Percentiles rank a stretch among this genome's conserved stretches.
phyloP scores from a whole-genome alignment of 30 jellyfish, hydroid and myxozoan genomes.

The Aurelia aurita complex sp. Pacific region DNA sequence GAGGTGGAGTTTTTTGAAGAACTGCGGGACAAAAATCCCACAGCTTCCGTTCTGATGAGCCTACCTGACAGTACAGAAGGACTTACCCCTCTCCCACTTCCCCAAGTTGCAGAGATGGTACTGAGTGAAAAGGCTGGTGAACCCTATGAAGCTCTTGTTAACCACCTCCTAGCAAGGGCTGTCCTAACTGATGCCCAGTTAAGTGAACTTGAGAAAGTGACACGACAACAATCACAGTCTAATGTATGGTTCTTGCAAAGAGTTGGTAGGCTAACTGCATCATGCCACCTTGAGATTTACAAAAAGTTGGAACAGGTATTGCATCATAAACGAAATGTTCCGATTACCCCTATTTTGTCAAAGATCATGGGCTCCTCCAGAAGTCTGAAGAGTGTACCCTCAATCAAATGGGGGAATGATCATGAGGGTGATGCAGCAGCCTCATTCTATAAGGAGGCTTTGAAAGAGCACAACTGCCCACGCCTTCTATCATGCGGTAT shows the following conservation, averaged over 20 bases:
- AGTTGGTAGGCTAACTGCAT: background rate
- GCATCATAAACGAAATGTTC: background rate
- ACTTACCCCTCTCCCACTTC: background rate
- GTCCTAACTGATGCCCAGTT: background rate
- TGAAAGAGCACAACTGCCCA: background rate
- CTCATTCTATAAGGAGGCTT: slow-evolving; percentile 8
- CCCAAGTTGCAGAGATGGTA: background rate
- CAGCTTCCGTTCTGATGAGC: background rate
- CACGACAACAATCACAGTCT: background rate
- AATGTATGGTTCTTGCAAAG: background rate
- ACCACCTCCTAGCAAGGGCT: background rate
- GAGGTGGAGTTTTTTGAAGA: background rate
- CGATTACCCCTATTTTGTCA: background rate
- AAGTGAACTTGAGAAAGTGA: background rate
- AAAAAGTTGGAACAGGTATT: background rate
- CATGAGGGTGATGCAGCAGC: slow-evolving; percentile 11
- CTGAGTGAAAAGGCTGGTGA: background rate
- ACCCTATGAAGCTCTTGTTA: background rate
- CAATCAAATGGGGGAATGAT: slow-evolving; percentile 4
- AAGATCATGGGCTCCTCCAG: slow-evolving; percentile 2
- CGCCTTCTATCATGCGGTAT: background rate
- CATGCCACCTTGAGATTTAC: background rate
- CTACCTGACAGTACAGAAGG: background rate
- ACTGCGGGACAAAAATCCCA: background rate
- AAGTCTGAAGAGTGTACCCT: background rate